Percentiles rank a stretch among this genome's conserved stretches.
Conservation (phyloP, 2,888 invertebrate species). For the Polietes domitor region DNA sequence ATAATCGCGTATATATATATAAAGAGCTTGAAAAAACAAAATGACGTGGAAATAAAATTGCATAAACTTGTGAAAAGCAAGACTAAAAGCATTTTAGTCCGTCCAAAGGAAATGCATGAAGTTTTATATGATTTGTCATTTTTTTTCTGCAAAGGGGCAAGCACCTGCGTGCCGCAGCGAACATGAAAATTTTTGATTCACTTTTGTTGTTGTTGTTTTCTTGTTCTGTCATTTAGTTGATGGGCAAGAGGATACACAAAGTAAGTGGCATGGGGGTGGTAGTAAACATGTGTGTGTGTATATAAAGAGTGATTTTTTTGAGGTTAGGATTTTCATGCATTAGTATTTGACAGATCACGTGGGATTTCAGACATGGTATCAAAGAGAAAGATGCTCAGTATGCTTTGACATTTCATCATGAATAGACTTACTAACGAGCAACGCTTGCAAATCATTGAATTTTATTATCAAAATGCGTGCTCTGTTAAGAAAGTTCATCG, state of each 20-base stretch:
- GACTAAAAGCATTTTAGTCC: neutral
- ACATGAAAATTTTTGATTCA: too few species aligned
- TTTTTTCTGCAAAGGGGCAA: neutral
- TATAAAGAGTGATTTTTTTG: too few species aligned
- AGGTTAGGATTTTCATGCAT: too few species aligned
- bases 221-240: neutral
- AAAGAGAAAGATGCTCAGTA: too few species aligned
- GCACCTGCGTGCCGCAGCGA: neutral
- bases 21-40: neutral
- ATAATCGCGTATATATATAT: neutral
- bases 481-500: too few species aligned
- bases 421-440: too few species aligned
- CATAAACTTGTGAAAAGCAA: slow-evolving; percentile 6
- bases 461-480: too few species aligned
- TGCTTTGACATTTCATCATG: too few species aligned
- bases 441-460: too few species aligned
- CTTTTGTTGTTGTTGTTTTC: neutral
- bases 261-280: neutral
- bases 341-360: too few species aligned
- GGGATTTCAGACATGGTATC: too few species aligned
- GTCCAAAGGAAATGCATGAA: neutral
- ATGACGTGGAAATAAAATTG: slow-evolving; percentile 45
- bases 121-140: neutral
- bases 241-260: neutral
- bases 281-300: neutral